Evolutionary conservation across 2,113 vertebrate species (phyloP), one percentile per base, ranked within the genome.

Genomic region (Seriola rivoliana): DNA sequence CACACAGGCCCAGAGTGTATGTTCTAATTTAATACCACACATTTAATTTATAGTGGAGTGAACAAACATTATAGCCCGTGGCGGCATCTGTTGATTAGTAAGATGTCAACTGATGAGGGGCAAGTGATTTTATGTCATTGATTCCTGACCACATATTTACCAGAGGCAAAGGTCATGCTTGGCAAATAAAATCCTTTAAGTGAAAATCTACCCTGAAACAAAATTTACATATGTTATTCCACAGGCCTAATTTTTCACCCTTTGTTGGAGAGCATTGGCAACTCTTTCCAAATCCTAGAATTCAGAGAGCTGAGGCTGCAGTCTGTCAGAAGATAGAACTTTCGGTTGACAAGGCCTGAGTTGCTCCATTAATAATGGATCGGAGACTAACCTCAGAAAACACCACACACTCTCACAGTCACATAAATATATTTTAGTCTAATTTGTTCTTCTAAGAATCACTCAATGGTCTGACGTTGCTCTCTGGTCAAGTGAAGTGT

Each of bases 161-260:
- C 1, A 9, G 50, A 83, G 81, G 70, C 78, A 71, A 87, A 87
- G 81, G 77, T 90, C 79, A 60, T 54, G 57, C 25, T 80, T 60
- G 13, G 54, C 59, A 85, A 87, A 83, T 75, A 40, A 73, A 85
- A 87, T 81, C 50, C 71, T 86, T 75, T 42, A 63, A 67, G 34
- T 13, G 3, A 67, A 77, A 70, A 71, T 71, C 46, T 36, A 40
- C 10, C 34, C n/a, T 12, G 17, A 75, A 79, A 66, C 52, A 10
- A 19, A 63, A 82, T 88, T 40, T 76, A 44, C 55, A 85, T 21
- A 25, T 40, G 42, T 44, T 34, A 23, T 19, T 78, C 40, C 40
- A 70, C 42, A 40, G 14, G 1, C 16, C 2, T 77, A 16, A 36
- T 59, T 71, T 67, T 63, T 71, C 54, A 67, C 8, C 12, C 38